phyloP scores from a whole-genome alignment of 2,888 invertebrate genomes.

The Torymus auratus region DNA sequence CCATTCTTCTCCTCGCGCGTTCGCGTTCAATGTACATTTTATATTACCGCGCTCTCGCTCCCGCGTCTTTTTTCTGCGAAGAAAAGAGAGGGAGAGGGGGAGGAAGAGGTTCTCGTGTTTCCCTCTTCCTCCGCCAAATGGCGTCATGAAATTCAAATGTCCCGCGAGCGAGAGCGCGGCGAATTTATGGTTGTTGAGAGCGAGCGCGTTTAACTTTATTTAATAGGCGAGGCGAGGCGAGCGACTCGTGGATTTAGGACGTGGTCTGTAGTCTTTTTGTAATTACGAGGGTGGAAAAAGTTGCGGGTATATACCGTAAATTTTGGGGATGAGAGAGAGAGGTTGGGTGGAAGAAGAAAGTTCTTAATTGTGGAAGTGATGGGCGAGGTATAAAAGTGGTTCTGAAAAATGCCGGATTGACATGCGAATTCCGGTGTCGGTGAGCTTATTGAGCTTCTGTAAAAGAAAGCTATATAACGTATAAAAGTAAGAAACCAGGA shows the following conservation, averaged over 20 bases:
- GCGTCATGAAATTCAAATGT: conserved; percentile 60
- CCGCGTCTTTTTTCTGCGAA: conserved; percentile 35
- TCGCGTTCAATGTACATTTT: conserved; percentile 61
- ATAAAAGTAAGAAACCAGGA: too few relatives aligned
- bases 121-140: conserved; percentile 53
- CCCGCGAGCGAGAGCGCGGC: neutral
- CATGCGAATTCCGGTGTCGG: conserved; percentile 17
- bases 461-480: too few relatives aligned
- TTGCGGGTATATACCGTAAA: neutral
- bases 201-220: conserved; percentile 51
- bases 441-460: too few relatives aligned
- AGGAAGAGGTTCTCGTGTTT: neutral
- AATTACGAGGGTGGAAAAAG: conserved; percentile 28
- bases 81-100: conserved; percentile 26
- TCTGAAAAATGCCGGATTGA: conserved; percentile 36
- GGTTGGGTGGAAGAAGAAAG: neutral
- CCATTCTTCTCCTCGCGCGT: conserved; percentile 56
- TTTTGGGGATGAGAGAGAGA: neutral
- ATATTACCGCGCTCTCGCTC: conserved; percentile 46
- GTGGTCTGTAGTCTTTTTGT: conserved; percentile 25
- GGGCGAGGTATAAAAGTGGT: neutral
- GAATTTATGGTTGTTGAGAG: conserved; percentile 56
- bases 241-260: conserved; percentile 20
- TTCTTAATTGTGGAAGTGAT: conserved; percentile 40
- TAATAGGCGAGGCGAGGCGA: conserved; percentile 39